phyloP scores from a whole-genome alignment of 92 coral and sea anemone genomes.

The Palythoa heliodiscus region DNA sequence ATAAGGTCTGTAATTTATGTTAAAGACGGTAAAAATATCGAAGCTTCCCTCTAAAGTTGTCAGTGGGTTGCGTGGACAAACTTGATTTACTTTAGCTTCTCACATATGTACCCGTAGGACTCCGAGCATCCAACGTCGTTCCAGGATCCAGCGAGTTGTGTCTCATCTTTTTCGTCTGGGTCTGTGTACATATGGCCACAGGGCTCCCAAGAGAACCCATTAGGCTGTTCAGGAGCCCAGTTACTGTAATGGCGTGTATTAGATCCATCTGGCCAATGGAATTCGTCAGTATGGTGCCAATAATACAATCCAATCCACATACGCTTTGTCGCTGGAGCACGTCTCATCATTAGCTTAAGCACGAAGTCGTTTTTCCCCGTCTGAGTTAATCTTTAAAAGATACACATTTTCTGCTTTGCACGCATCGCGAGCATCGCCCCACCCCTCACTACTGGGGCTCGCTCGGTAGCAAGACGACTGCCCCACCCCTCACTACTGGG shows the following conservation, averaged over 20 bases:
- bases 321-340: background rate
- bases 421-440: slow-evolving; percentile 13
- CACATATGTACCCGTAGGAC: no score
- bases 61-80: no score
- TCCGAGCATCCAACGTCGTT: background rate
- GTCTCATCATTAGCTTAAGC: background rate
- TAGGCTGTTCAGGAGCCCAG: slow-evolving; percentile 29
- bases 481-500: no score
- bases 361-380: slow-evolving; percentile 31
- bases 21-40: no score
- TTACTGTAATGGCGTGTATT: slow-evolving; percentile 5
- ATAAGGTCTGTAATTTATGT: no score
- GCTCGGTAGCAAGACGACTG: slow-evolving; percentile 9
- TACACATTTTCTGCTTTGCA: background rate
- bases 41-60: no score
- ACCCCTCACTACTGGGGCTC: background rate
- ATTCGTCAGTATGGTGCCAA: background rate
- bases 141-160: background rate
- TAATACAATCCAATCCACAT: slow-evolving; percentile 24
- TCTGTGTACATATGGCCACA: slow-evolving; percentile 27
- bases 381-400: slow-evolving; percentile 22
- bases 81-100: no score
- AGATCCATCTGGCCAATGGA: slow-evolving; percentile 20
- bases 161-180: background rate
- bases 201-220: slow-evolving; percentile 30